phyloP scores from a whole-genome alignment of 2,113 vertebrate species.

The Pseudopipra pipra region DNA sequence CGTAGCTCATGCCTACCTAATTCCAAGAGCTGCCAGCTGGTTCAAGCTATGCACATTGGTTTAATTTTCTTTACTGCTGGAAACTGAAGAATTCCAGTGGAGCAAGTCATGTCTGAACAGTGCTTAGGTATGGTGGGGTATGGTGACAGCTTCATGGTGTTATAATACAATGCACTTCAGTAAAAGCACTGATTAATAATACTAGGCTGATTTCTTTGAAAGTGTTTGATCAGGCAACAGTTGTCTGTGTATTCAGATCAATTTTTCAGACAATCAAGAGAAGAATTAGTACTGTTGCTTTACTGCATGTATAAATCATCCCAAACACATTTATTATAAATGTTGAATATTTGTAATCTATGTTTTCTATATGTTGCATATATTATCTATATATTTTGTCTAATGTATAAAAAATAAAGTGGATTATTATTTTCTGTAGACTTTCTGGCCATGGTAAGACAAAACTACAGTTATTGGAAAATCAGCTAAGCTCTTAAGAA shows the following conservation, averaged over 20 bases:
- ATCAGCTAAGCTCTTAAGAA: background rate
- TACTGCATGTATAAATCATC: background rate
- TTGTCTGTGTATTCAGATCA: background rate
- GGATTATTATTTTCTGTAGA: background rate
- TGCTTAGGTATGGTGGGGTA: background rate
- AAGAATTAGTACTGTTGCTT: slow-evolving; percentile 11
- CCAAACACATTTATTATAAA: background rate
- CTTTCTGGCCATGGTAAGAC: background rate
- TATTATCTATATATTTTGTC: background rate
- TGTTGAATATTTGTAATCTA: slow-evolving; percentile 20
- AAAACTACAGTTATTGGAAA: background rate
- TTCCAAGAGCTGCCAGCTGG: slow-evolving; percentile 4
- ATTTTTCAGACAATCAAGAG: slow-evolving; percentile 10
- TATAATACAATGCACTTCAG: background rate
- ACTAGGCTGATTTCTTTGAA: background rate
- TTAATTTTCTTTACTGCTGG: background rate
- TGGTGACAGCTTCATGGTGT: background rate
- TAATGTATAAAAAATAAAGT: background rate
- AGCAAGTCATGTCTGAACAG: background rate
- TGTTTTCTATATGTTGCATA: background rate
- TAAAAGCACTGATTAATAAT: background rate
- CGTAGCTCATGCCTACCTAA: background rate
- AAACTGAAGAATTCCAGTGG: background rate
- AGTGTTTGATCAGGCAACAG: background rate
- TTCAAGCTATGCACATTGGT: background rate